Evolutionary conservation across 2,113 vertebrate species (phyloP).

Genomic region (Hyla sarda): DNA sequence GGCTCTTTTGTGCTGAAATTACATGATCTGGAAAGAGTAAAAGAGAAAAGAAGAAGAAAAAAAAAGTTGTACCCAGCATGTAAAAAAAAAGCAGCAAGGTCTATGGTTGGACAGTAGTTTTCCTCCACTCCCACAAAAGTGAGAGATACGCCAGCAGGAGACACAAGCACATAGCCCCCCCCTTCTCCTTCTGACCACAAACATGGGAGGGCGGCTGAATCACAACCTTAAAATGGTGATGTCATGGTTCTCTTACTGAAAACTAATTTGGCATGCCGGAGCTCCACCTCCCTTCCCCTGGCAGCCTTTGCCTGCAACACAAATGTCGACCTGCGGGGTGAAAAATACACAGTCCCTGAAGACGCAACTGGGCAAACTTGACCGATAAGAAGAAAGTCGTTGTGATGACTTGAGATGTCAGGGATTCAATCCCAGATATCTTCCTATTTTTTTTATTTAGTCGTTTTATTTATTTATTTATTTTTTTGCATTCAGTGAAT

Average conservation of each 20-base stretch:
- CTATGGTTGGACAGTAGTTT: slow-evolving; percentile 71
- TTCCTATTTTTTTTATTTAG: too few species aligned
- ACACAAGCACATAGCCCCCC: slow-evolving; percentile 67
- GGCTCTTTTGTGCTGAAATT: slow-evolving; percentile 75
- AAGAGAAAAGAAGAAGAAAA: slow-evolving; percentile 42
- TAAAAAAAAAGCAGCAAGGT: slow-evolving; percentile 68
- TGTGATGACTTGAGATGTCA: background rate
- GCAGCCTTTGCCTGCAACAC: slow-evolving; percentile 39
- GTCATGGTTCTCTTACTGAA: slow-evolving; percentile 70
- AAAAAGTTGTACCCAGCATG: slow-evolving; percentile 66
- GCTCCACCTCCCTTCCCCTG: slow-evolving; percentile 54
- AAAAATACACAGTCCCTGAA: slow-evolving; percentile 7
- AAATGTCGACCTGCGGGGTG: slow-evolving; percentile 42
- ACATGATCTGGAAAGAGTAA: slow-evolving; percentile 72
- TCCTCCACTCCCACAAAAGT: slow-evolving; percentile 79
- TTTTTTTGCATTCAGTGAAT: background rate
- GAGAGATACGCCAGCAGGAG: slow-evolving; percentile 77
- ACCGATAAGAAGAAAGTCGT: background rate
- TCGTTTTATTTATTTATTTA: too few species aligned
- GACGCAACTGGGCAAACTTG: background rate
- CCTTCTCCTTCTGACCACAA: slow-evolving; percentile 70
- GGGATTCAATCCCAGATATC: background rate
- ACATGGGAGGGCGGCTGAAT: slow-evolving; percentile 75
- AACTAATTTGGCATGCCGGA: slow-evolving; percentile 67
- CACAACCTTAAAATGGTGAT: slow-evolving; percentile 68